phyloP scores from a whole-genome alignment of 2,888 invertebrate genomes.

The Rugalucina vietnamica region DNA sequence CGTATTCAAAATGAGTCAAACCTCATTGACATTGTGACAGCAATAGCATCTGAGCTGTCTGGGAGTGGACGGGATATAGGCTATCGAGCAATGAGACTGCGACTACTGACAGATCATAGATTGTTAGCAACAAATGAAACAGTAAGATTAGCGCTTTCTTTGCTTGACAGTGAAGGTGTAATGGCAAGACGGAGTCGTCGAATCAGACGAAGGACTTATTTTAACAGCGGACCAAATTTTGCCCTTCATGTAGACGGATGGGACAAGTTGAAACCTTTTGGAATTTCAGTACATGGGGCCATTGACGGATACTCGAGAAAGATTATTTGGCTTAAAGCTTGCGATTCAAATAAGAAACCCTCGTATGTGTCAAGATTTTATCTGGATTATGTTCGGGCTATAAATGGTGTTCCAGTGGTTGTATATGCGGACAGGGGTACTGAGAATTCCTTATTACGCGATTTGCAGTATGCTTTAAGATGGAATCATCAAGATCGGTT shows the following conservation, averaged over 20 bases:
- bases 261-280: slow-evolving; percentile 39
- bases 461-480: slow-evolving; percentile 7
- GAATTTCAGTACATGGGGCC: slow-evolving; percentile 31
- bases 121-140: slow-evolving; percentile 26
- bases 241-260: slow-evolving; percentile 32
- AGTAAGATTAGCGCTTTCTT: not conserved
- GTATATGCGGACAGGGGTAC: slow-evolving; percentile 24
- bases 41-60: too few species aligned
- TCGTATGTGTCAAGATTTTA: slow-evolving; percentile 3
- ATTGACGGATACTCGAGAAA: slow-evolving; percentile 38
- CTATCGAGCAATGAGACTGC: slow-evolving; percentile 14
- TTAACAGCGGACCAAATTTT: slow-evolving; percentile 30
- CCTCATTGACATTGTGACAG: too few species aligned
- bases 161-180: slow-evolving; percentile 23
- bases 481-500: slow-evolving; percentile 20
- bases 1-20: too few species aligned
- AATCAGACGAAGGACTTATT: slow-evolving; percentile 23
- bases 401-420: not conserved
- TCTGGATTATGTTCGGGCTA: slow-evolving; percentile 5
- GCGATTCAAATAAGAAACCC: slow-evolving; percentile 26
- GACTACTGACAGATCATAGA: not conserved
- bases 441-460: slow-evolving; percentile 8
- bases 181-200: not conserved
- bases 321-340: slow-evolving; percentile 24
- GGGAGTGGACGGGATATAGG: too few species aligned